Evolutionary conservation across 2,113 vertebrate species (phyloP).

Genomic region (Neolamprologus sp.): DNA sequence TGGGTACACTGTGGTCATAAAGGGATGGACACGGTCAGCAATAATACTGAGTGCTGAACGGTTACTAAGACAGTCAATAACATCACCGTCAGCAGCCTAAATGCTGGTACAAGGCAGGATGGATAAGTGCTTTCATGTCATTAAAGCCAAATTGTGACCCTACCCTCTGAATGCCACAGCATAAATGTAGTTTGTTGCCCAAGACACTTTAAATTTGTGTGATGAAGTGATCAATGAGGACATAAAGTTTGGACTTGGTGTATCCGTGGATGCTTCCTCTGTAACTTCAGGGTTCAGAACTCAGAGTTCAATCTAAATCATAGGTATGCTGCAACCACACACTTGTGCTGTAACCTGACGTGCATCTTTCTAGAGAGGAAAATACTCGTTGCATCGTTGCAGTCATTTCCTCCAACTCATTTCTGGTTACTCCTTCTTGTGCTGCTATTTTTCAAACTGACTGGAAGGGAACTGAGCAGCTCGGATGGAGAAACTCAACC

Average conservation of each 20-base stretch:
- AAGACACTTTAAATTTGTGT: not conserved
- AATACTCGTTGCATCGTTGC: not conserved
- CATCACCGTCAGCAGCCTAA: not conserved
- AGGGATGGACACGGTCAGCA: not conserved
- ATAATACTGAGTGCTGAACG: not conserved
- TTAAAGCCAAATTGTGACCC: not conserved
- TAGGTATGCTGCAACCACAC: not conserved
- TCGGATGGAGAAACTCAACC: not conserved
- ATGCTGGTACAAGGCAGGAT: not conserved
- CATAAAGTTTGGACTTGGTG: not conserved
- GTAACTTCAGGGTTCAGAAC: not conserved
- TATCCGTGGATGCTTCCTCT: not conserved
- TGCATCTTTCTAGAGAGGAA: not conserved
- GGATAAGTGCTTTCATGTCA: not conserved
- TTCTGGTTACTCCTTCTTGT: not conserved
- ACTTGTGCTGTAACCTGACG: not conserved
- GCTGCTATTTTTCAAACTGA: not conserved
- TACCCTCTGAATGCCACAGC: accelerated
- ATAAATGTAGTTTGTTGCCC: not conserved
- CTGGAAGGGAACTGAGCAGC: not conserved
- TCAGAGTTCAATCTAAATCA: accelerated
- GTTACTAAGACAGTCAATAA: not conserved
- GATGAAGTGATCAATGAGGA: not conserved
- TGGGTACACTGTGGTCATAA: not conserved
- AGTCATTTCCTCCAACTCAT: not conserved